Evolutionary conservation across 2,797 vertebrate species (phyloP), one percentile per base, ranked within the genome.

Genomic region (Lepilemur ruficaudatus): DNA sequence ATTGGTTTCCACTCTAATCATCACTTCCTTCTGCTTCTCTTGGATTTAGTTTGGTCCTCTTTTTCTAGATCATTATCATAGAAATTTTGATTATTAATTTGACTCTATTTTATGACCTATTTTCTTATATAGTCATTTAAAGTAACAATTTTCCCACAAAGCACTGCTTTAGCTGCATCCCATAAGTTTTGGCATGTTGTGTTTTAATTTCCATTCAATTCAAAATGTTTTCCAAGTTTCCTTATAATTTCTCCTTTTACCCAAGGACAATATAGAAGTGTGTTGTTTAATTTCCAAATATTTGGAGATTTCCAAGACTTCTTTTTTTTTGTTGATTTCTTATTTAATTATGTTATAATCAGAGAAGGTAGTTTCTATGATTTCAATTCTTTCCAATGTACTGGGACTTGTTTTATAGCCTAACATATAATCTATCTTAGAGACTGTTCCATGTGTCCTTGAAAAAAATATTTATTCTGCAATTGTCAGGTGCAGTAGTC

Each of bases 401-500:
- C 57, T 72, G 41, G 82, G 70, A 65, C 28, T 94, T 83, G 52
- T 88, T 87, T 91, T 78, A 70, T 72, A 63, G 15, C 14, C 38
- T 35, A 70, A 59, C 55, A 73, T 67, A 18, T 70, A 43, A 70
- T 83, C 55, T 88, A 23, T 61, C 20, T 50, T 78, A 38, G 20
- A 25, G 5, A 89, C 73, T 57, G 13, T 41, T 83, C 55, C 20
- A 78, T 57, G 2, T 48, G 17, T 70, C 25, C 79, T 92, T 92
- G 28, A 94, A 83, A 94, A 63, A 61, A 91, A 32, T 78, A 84
- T 65, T 75, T 75, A 81, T 72, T 88, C 28, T 88, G 61, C 12
- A 72, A 50, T 69, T 92, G 20, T 78, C 78, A 15, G 28, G 52
- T 43, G 32, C 8, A 70, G 10, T 76, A 83, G n/a, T 78, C 17